Percentiles rank a stretch among this genome's conserved stretches.
These are phyloP conservation scores for Sebastes cheni DNA, from an alignment of 2,797 vertebrate genomes.

Conservation along the genomic window DNA sequence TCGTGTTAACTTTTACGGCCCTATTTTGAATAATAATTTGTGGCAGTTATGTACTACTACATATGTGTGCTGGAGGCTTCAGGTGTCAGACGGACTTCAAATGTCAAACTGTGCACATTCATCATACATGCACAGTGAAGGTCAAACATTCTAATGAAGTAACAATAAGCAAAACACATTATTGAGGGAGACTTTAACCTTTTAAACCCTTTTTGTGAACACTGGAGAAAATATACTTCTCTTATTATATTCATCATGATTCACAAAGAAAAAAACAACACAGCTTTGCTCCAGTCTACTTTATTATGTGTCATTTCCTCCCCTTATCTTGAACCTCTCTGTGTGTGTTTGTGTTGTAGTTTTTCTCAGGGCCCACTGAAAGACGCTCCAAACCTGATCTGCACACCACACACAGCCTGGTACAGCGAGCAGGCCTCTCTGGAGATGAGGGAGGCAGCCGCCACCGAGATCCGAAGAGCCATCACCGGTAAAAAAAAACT, in stretches of 20 bases:
- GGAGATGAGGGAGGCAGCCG: conserved; percentile 97
- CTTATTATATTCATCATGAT: background rate
- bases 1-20: too few relatives aligned
- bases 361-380: conserved; percentile 95
- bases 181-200: accelerated
- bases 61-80: too few relatives aligned
- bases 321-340: background rate
- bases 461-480: conserved; percentile 94
- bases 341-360: conserved; percentile 65
- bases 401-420: conserved; percentile 97
- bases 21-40: background rate
- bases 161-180: background rate
- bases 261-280: background rate
- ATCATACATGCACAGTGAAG: background rate
- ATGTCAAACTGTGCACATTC: background rate
- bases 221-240: background rate
- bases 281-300: background rate
- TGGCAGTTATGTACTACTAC: background rate
- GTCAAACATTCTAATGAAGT: background rate
- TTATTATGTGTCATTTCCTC: background rate
- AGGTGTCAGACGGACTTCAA: background rate
- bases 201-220: background rate
- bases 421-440: conserved; percentile 97
- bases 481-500: conserved; percentile 86
- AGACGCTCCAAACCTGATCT: conserved; percentile 96